Base-by-base conservation (phyloP, 2,888 invertebrate species). In the Erannis defoliaria region DNA sequence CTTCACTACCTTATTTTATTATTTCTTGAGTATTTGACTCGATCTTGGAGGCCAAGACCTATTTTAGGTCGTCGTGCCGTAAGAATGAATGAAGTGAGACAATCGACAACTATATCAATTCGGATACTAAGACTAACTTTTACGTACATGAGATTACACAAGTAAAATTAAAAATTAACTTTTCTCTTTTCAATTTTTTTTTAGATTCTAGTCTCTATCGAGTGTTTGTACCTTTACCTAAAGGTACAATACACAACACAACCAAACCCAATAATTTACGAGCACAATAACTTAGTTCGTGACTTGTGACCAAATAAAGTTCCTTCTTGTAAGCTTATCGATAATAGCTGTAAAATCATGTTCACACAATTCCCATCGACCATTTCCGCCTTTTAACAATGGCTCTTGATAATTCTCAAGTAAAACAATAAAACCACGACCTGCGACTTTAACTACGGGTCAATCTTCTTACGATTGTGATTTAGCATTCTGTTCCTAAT, bases 341-440 rank as follows among this genome's bases (percentile, higher is more conserved):
- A 53, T 37, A 62, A 57, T 42, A 48, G 42, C 23, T 38, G 21
- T 53, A 54, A 37, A 57, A 57, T 31, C 46, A 49, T 62, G 53
- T 62, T 56, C 62, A 57, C 56, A 62, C 48, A 53, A 43, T 48
- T 50, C 50, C 23, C 18, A 29, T 35, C 8, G 45, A n/a, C 16
- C 35, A 48, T 45, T 57, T 56, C 56, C 61, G 61, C 38, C 62
- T 46, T 58, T n/a, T 29, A 54, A 61, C 61, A 61, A 61, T 55
- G 33, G 21, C 61, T 37, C 49, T 45, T 55, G 38, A 61, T 61
- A 55, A 61, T 61, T 37, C 37, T 48, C 29, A 40, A 55, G 26
- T 29, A 35, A 42, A 54, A 59, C 49, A 49, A 55, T 54, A 19
- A n/a, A 40, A 40, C 43, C 35, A 50, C 49, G 43, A 37, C 49